A percentile compares a stretch with the other conserved stretches of the same genome.
These are phyloP conservation scores for Zaprionus kolodkinae DNA, from an alignment of 1,140 invertebrate species.

Conservation along the genomic window DNA sequence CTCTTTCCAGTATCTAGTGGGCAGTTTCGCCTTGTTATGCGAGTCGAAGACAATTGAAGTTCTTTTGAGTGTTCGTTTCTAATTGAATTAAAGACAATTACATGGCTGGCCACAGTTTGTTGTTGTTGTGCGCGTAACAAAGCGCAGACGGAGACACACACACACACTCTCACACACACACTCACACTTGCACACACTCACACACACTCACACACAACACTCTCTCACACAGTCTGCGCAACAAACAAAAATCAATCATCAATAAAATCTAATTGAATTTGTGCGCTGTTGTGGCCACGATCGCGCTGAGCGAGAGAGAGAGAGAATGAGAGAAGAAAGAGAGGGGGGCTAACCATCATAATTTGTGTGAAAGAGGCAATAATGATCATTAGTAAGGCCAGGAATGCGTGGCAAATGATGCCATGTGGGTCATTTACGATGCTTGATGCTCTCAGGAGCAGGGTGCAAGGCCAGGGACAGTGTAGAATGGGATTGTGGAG, in stretches of 20 bases:
- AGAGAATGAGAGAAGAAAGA: neutral
- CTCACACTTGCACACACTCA: neutral
- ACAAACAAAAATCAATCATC: conserved; percentile 70
- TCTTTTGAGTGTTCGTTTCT: conserved; percentile 33
- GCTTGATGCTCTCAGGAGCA: conserved; percentile 10
- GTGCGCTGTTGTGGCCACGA: conserved; percentile 39
- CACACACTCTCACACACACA: conserved; percentile 13
- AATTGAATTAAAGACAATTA: conserved; percentile 79
- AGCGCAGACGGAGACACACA: conserved; percentile 4
- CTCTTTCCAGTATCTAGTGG: too few relatives aligned
- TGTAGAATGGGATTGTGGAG: too few relatives aligned
- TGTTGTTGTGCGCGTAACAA: conserved; percentile 10
- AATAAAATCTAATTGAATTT: conserved; percentile 81
- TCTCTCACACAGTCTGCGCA: neutral
- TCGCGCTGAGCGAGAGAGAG: conserved; percentile 12
- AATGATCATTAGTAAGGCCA: conserved; percentile 42
- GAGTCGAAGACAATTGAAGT: conserved; percentile 58
- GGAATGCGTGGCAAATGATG: conserved; percentile 52
- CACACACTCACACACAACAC: neutral
- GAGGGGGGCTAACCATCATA: conserved; percentile 35
- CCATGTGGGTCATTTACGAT: conserved; percentile 51
- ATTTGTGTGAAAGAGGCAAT: conserved; percentile 42
- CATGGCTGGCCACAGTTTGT: conserved; percentile 18
- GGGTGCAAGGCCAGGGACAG: neutral
- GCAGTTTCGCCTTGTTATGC: too few relatives aligned